Conservation (phyloP, 2,797 vertebrate genomes). For the Urosaurus nigricauda region DNA sequence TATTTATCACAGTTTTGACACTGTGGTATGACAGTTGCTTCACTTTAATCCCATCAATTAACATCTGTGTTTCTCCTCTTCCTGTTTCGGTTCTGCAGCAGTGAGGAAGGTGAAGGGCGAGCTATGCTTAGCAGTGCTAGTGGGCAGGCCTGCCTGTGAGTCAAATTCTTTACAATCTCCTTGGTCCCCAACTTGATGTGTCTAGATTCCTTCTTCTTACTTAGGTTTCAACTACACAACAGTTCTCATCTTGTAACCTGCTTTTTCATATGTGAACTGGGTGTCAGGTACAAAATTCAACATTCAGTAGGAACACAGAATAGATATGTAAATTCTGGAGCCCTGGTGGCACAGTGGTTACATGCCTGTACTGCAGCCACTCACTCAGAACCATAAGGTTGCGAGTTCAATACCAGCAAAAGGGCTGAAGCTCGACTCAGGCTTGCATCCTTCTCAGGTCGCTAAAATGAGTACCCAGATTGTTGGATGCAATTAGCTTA, state of each 20-base stretch:
- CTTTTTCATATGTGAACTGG: background rate
- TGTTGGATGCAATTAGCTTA: too few species aligned
- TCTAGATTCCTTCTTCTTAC: background rate
- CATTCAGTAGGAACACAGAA: background rate
- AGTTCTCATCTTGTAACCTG: background rate
- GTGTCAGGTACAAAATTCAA: background rate
- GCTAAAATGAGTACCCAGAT: too few species aligned
- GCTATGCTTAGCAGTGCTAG: background rate
- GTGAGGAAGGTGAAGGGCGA: background rate
- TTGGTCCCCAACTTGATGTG: background rate
- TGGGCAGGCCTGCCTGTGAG: too few species aligned
- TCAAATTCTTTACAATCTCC: background rate
- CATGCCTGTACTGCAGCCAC: too few species aligned
- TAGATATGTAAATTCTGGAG: too few species aligned
- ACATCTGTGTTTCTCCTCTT: constrained; percentile 8
- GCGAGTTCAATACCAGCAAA: too few species aligned
- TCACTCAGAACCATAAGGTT: too few species aligned
- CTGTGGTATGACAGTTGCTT: constrained; percentile 40
- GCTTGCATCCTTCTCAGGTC: too few species aligned
- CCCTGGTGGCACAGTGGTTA: too few species aligned
- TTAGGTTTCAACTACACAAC: background rate
- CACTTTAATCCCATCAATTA: constrained; percentile 59
- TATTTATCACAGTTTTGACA: constrained; percentile 58
- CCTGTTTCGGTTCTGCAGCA: constrained; percentile 1
- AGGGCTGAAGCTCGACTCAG: too few species aligned